Percentiles rank a stretch among this genome's conserved stretches.
Conservation (phyloP, 2,888 invertebrate species). For the Empis stercorea region DNA sequence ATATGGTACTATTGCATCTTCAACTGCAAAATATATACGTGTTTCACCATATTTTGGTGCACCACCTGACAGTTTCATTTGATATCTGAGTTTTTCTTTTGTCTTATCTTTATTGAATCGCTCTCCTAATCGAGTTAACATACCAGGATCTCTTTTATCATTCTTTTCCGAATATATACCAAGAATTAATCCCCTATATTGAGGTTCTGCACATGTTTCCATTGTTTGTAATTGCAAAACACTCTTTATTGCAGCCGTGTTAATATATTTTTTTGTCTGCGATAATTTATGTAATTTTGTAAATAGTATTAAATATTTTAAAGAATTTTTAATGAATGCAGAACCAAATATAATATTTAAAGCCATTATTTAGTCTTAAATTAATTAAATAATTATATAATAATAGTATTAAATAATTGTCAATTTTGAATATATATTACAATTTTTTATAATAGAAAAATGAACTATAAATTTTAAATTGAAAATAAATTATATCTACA, state of each 20-base stretch:
- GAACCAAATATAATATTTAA: too few relatives aligned
- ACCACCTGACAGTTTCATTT: constrained; percentile 39
- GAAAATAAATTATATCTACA: too few relatives aligned
- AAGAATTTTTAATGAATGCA: too few relatives aligned
- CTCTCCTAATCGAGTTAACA: constrained; percentile 47
- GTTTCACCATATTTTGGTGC: constrained; percentile 41
- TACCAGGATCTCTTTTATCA: constrained; percentile 39
- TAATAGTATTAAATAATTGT: too few relatives aligned
- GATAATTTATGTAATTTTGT: constrained; percentile 1
- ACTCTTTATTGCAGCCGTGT: too few relatives aligned
- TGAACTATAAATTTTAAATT: too few relatives aligned
- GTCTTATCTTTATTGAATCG: constrained; percentile 40
- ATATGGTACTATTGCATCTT: constrained; percentile 34
- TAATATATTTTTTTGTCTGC: constrained; percentile 24
- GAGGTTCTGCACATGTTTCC: constrained; percentile 25
- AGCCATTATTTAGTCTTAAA: too few relatives aligned
- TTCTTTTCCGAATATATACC: constrained; percentile 51
- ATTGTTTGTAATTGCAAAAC: too few relatives aligned
- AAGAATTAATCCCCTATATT: constrained; percentile 42
- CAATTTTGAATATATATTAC: too few relatives aligned
- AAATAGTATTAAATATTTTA: too few relatives aligned
- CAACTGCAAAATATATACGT: constrained; percentile 51
- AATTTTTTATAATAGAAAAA: too few relatives aligned
- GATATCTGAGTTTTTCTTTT: constrained; percentile 43
- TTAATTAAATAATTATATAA: too few relatives aligned